Conservation (phyloP, 2,888 invertebrate genomes). For the Apodemia arnacis region DNA sequence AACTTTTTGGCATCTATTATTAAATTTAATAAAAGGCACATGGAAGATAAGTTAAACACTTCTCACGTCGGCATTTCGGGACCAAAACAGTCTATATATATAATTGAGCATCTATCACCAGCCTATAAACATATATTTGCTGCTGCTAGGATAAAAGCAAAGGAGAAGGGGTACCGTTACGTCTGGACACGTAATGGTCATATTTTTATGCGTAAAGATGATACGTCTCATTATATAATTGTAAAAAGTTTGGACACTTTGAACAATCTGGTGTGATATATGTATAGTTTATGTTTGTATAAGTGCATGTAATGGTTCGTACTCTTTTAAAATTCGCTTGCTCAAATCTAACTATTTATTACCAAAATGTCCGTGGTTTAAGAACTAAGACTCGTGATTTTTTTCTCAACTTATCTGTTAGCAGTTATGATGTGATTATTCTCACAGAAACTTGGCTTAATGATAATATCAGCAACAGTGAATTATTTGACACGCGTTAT, state of each 20-base stretch:
- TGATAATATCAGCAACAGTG: not conserved
- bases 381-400: constrained; percentile 44
- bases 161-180: constrained; percentile 30
- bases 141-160: constrained; percentile 40
- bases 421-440: constrained; percentile 16
- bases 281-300: not conserved
- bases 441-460: constrained; percentile 25
- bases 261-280: not conserved
- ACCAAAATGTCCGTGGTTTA: constrained; percentile 54
- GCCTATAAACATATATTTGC: constrained; percentile 37
- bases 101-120: constrained; percentile 17
- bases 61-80: not conserved
- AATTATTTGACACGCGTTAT: constrained; percentile 5
- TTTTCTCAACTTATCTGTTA: constrained; percentile 17
- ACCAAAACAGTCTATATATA: not conserved
- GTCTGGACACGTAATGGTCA: constrained; percentile 39
- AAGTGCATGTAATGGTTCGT: not conserved
- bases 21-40: constrained; percentile 47
- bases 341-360: constrained; percentile 41
- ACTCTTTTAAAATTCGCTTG: not conserved
- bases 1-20: constrained; percentile 31
- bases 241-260: constrained; percentile 11
- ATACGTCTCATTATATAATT: constrained; percentile 21
- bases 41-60: constrained; percentile 32
- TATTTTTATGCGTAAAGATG: constrained; percentile 41